Evolutionary conservation across 2,797 vertebrate genomes (phyloP).

Genomic region (Pempheris klunzingeri): DNA sequence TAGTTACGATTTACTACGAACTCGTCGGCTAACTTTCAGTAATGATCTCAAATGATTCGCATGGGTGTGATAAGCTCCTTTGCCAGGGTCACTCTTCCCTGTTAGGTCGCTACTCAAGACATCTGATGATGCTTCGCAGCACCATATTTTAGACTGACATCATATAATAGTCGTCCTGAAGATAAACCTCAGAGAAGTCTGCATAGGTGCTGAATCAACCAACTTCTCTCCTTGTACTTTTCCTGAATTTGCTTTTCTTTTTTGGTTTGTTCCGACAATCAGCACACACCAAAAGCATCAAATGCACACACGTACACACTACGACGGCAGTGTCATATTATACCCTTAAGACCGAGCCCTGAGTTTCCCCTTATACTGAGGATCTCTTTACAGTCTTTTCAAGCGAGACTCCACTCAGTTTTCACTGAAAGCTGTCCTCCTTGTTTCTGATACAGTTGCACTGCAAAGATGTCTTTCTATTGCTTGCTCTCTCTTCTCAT

Average conservation of each 20-base stretch:
- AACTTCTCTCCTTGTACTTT: conserved; percentile 60
- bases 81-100: conserved; percentile 30
- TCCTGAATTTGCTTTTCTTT: conserved; percentile 37
- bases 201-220: conserved; percentile 79
- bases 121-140: conserved; percentile 29
- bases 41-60: conserved; percentile 27
- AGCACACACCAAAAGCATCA: conserved; percentile 72
- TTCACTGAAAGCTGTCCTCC: conserved; percentile 54
- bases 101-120: conserved; percentile 8
- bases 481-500: conserved; percentile 76
- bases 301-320: conserved; percentile 11
- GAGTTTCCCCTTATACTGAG: conserved; percentile 32
- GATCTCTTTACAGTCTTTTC: conserved; percentile 25
- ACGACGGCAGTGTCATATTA: conserved; percentile 41
- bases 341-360: conserved; percentile 34
- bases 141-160: conserved; percentile 42
- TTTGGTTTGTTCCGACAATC: conserved; percentile 79
- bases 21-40: conserved; percentile 27
- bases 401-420: conserved; percentile 21
- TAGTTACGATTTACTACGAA: conserved; percentile 29
- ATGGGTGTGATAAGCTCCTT: conserved; percentile 30
- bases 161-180: conserved; percentile 37
- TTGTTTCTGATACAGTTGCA: conserved; percentile 73
- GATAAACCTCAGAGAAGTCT: conserved; percentile 71
- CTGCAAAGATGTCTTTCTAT: conserved; percentile 82